A percentile compares a stretch with the other conserved stretches of the same genome.
Conservation (phyloP, 2,888 invertebrate species). For the Neoascia interrupta region DNA sequence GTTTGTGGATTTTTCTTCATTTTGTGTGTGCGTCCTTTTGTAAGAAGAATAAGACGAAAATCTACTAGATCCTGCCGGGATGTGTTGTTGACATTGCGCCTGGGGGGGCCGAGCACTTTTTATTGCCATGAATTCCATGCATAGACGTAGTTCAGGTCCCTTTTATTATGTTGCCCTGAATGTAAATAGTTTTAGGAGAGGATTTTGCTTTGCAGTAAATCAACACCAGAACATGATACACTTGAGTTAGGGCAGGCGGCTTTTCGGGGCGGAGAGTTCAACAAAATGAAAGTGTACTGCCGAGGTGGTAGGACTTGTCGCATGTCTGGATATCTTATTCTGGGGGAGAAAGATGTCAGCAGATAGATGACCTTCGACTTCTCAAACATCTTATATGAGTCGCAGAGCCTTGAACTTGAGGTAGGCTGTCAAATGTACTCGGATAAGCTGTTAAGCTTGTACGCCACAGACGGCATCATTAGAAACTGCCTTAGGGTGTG, state of each 20-base stretch:
- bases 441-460: too few relatives aligned
- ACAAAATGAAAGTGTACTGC: too few relatives aligned
- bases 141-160: conserved; percentile 34
- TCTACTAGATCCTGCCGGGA: conserved; percentile 37
- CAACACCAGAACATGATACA: conserved; percentile 14
- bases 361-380: too few relatives aligned
- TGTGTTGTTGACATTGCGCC: conserved; percentile 60
- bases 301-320: too few relatives aligned
- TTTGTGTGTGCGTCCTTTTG: neutral
- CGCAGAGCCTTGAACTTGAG: too few relatives aligned
- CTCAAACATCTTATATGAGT: too few relatives aligned
- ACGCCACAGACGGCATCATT: too few relatives aligned
- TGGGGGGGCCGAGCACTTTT: conserved; percentile 40
- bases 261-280: conserved; percentile 10
- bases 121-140: conserved; percentile 47
- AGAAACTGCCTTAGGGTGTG: too few relatives aligned
- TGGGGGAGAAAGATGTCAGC: too few relatives aligned
- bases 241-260: neutral
- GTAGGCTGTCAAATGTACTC: too few relatives aligned
- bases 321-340: too few relatives aligned
- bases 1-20: conserved; percentile 18
- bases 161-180: conserved; percentile 29
- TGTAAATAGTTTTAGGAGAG: conserved; percentile 51
- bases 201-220: conserved; percentile 12
- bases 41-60: conserved; percentile 49